Evolutionary conservation across 2,113 vertebrate genomes (phyloP).

Genomic region (Seriola aureovittata): DNA sequence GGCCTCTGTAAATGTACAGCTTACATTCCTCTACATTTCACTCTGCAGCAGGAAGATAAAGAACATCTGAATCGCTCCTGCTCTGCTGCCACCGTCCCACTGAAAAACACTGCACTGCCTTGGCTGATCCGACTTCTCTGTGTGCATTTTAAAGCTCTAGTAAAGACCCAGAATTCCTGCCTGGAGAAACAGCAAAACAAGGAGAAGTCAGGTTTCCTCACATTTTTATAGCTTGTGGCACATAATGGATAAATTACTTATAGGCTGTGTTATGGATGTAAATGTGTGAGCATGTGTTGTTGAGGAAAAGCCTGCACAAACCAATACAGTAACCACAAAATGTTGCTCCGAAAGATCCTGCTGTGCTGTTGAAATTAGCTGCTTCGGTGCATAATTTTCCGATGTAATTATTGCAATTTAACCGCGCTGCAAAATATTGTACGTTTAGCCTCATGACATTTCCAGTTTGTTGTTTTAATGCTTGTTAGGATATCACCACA

Average conservation of each 20-base stretch:
- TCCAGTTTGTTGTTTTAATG: slow-evolving; percentile 58
- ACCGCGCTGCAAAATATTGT: slow-evolving; percentile 1
- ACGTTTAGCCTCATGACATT: slow-evolving; percentile 36
- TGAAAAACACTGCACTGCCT: slow-evolving; percentile 36
- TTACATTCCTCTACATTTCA: slow-evolving; percentile 78
- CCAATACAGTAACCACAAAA: slow-evolving; percentile 7
- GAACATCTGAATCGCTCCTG: slow-evolving; percentile 69
- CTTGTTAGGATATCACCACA: slow-evolving; percentile 51
- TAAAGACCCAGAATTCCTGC: slow-evolving; percentile 30
- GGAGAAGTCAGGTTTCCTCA: slow-evolving; percentile 19
- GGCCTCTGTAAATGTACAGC: slow-evolving; percentile 76
- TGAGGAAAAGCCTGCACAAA: slow-evolving; percentile 18
- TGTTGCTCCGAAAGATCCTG: slow-evolving; percentile 26
- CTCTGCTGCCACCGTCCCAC: slow-evolving; percentile 55
- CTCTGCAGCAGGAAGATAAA: slow-evolving; percentile 80
- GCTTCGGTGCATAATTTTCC: slow-evolving; percentile 17
- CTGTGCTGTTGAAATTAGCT: slow-evolving; percentile 20
- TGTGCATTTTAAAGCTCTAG: slow-evolving; percentile 41
- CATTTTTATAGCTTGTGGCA: slow-evolving; percentile 38
- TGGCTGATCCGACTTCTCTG: slow-evolving; percentile 44
- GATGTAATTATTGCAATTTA: slow-evolving; percentile 17
- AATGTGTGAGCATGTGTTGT: slow-evolving; percentile 10
- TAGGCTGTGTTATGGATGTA: slow-evolving; percentile 21
- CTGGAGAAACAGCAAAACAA: slow-evolving; percentile 49
- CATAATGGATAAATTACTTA: not conserved